Evolutionary conservation across 2,113 vertebrate genomes (phyloP).

Genomic region (Suncus etruscus): DNA sequence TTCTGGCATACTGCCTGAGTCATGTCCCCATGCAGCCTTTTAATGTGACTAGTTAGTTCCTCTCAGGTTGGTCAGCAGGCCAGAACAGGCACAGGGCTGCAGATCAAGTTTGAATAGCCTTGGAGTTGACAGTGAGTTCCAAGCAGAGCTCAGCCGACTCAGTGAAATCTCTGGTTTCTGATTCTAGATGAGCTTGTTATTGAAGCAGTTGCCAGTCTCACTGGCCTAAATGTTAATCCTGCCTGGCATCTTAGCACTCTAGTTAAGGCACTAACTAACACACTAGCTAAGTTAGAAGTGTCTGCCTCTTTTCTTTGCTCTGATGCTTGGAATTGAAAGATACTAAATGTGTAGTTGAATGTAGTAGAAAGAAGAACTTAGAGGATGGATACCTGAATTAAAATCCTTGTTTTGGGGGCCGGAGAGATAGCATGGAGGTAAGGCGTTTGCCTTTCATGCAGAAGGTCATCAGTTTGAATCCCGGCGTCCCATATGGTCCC

Average conservation of each 20-base stretch:
- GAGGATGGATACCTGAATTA: not conserved
- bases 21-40: too few relatives aligned
- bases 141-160: too few relatives aligned
- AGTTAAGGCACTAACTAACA: not conserved
- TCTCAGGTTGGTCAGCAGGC: not conserved
- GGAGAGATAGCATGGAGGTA: too few relatives aligned
- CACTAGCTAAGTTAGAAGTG: not conserved
- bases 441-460: too few relatives aligned
- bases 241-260: not conserved
- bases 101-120: not conserved
- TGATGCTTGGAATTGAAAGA: not conserved
- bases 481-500: too few relatives aligned
- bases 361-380: not conserved
- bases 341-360: not conserved
- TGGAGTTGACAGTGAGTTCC: too few relatives aligned
- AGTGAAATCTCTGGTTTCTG: not conserved
- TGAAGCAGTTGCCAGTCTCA: not conserved
- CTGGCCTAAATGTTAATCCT: not conserved
- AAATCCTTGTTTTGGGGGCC: not conserved
- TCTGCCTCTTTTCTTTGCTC: slow-evolving; percentile 1
- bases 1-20: not conserved
- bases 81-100: rapidly evolving
- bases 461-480: too few relatives aligned
- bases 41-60: not conserved
- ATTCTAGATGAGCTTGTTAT: not conserved